phyloP scores from a whole-genome alignment of 2,113 vertebrate species.

The Chaetura pelagica region DNA sequence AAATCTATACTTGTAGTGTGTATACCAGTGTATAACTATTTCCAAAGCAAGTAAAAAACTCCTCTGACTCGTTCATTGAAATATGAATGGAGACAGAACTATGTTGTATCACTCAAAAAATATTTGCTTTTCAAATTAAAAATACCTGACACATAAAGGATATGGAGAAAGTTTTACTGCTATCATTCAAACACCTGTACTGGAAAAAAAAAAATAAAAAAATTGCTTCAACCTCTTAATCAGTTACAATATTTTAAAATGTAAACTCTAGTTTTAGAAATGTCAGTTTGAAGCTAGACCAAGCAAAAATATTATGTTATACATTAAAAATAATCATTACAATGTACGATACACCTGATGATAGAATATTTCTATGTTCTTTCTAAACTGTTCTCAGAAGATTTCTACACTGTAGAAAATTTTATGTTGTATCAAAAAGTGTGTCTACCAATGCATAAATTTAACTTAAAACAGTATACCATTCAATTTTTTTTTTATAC shows the following conservation, averaged over 20 bases:
- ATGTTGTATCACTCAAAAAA: background rate
- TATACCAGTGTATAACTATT: background rate
- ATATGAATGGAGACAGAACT: background rate
- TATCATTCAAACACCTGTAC: background rate
- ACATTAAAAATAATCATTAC: background rate
- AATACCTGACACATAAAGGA: background rate
- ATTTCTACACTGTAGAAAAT: background rate
- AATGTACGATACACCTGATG: background rate
- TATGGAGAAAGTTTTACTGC: background rate
- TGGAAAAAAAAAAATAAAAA: background rate
- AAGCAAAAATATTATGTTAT: background rate
- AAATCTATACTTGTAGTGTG: background rate
- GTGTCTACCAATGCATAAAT: background rate
- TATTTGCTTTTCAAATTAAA: background rate
- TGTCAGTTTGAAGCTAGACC: background rate
- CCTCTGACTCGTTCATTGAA: background rate
- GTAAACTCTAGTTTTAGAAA: background rate
- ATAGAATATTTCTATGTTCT: background rate
- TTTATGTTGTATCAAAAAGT: background rate
- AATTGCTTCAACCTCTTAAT: background rate
- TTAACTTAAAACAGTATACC: background rate
- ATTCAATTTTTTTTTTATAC: background rate
- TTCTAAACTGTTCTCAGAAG: background rate
- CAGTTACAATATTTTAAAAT: background rate
- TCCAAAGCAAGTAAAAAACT: background rate